phyloP scores from a whole-genome alignment of 2,113 vertebrate species.

The Mesitornis unicolor region DNA sequence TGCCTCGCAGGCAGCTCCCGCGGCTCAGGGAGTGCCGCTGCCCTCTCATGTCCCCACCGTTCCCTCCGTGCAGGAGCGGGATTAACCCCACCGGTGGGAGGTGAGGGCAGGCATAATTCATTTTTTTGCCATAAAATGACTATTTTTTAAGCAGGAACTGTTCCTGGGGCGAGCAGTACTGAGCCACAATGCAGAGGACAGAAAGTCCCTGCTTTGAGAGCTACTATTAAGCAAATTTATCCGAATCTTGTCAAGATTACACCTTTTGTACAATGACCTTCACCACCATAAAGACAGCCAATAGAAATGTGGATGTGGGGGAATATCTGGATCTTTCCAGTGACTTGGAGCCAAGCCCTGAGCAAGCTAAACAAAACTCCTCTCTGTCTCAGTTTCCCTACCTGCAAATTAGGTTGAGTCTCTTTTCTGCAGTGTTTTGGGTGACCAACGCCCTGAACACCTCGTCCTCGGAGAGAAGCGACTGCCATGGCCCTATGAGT shows the following conservation, averaged over 20 bases:
- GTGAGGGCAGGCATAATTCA: neutral
- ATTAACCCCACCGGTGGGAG: neutral
- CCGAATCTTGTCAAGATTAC: neutral
- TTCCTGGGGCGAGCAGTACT: neutral
- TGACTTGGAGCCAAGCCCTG: fast-evolving
- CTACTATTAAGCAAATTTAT: neutral
- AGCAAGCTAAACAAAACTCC: neutral
- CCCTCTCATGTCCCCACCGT: fast-evolving
- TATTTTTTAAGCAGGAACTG: neutral
- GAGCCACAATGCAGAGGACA: neutral
- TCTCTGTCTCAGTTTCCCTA: neutral
- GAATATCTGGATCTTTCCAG: neutral
- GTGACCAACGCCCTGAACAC: neutral
- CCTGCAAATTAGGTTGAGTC: neutral
- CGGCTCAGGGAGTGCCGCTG: fast-evolving
- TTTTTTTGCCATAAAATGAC: neutral
- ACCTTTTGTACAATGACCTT: neutral
- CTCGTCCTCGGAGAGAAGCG: neutral
- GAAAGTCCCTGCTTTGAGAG: neutral
- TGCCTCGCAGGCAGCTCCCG: neutral
- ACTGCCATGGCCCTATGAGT: neutral
- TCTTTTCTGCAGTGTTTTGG: neutral
- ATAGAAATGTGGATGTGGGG: neutral
- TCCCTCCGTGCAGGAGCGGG: neutral
- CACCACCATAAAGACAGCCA: neutral